Base-by-base conservation (phyloP, 92 coral and sea anemone genomes). In the Virgularia gustaviana region DNA sequence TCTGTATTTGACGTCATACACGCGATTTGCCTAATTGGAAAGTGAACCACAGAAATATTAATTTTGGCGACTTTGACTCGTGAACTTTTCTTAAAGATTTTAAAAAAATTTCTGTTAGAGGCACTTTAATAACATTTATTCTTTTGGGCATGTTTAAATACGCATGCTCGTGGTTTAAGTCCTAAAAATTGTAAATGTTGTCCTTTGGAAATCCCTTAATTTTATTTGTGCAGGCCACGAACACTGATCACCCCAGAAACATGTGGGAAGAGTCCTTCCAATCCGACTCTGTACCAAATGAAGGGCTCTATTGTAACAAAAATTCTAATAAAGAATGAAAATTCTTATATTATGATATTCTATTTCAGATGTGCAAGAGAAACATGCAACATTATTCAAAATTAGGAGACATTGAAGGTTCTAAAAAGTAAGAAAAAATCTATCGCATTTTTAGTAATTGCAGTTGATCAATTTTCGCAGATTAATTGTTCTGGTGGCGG, bases 311-410 rank as follows among this genome's bases (percentile, higher is more conserved):
- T 52, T 52, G 58, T 9, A 11, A 16, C 29, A 2, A 52, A 22
- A 22, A 22, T 22, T 2, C 30, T 52, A 16, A 52, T 15, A 33
- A 52, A 22, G 58, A 52, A 28, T 1, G 28, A 7, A 22, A 12
- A 52, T 9, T 52, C 2, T 16, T n/a, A 31, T 31, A 7, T 60
- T 60, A 28, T 60, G 36, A 35, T 33, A 18, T 47, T 49, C 7
- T 35, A 24, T 73, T 76, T 63, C 78, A 91, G 97, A 91, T 91
- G 97, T 91, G 97, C 72, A 88, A 80, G 32, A 86, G 71, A 65
- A 91, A 91, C 78, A 80, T 76, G 12, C 75, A 84, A 22, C 97
- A 91, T 66, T 91, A 88, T 63, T 95, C 87, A 45, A 83, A 91
- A 51, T 64, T 91, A 8, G 97, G 97, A 36, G 97, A 91, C 67